A percentile compares a stretch with the other conserved stretches of the same genome.
phyloP scores from a whole-genome alignment of 2,888 invertebrate genomes.

The Cerastis rubricosa region DNA sequence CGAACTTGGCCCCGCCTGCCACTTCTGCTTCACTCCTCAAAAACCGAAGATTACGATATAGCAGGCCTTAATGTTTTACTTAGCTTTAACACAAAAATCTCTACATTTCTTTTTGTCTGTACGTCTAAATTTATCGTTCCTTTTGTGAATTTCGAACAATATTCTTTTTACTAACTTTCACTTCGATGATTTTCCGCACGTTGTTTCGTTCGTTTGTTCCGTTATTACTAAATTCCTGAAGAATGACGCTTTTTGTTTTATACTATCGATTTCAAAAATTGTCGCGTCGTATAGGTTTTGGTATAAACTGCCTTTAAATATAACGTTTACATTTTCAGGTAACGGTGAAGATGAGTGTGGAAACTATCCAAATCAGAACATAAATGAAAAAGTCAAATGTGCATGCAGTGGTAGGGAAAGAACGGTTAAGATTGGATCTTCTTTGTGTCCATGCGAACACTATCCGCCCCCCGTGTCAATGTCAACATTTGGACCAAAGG shows the following conservation, averaged over 20 bases:
- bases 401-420: slow-evolving; percentile 49
- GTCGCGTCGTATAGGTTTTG: not conserved
- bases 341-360: slow-evolving; percentile 15
- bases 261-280: not conserved
- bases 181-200: not conserved
- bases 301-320: not conserved
- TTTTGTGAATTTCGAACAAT: not conserved
- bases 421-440: slow-evolving; percentile 16
- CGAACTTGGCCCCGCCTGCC: not conserved
- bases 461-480: slow-evolving; percentile 34
- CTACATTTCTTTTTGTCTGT: not conserved
- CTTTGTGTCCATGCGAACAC: slow-evolving; percentile 51
- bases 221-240: not conserved
- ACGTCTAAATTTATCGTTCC: not conserved
- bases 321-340: slow-evolving; percentile 24
- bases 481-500: slow-evolving; percentile 37
- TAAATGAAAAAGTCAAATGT: slow-evolving; percentile 34
- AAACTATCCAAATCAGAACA: slow-evolving; percentile 27
- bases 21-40: not conserved
- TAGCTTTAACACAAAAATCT: not conserved
- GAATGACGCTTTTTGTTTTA: not conserved
- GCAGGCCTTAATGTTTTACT: not conserved
- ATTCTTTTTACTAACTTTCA: not conserved
- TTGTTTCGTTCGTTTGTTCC: not conserved
- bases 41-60: not conserved